Base-by-base conservation (phyloP, 1,140 invertebrate genomes). In the Diorhabda elongata region DNA sequence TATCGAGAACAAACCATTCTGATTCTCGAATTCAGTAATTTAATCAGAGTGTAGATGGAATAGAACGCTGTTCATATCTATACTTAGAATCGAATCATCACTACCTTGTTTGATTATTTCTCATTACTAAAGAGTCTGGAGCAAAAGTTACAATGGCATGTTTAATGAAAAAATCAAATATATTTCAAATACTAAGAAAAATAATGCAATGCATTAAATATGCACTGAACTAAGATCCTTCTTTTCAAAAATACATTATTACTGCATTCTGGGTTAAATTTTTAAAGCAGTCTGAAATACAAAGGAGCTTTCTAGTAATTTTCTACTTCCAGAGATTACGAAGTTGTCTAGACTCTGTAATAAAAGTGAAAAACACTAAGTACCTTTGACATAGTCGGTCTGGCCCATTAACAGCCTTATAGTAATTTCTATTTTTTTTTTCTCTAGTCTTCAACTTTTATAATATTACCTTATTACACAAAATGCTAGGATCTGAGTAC, bases 211-310 rank as follows among this genome's bases (percentile, higher is more conserved):
- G 52, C 6, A 56, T 56, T 1, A n/a, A n/a, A 56, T 56, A 7
- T n/a, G 52, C 52, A 7, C 52, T 56, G 6, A 56, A 56, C 47
- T n/a, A 4, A 52, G 6, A 52, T 52, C 47, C 47, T 8, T 4
- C 9, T 41, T 43, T 3, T 11, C 2, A 43, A 64, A 64, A 64
- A 11, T 64, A 42, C 11, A 64, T 64, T 64, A 64, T 11, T 11
- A 7, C 59, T 41, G 26, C 47, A 52, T 52, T 52, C n/a, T 8
- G 47, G 47, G n/a, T 52, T 52, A 52, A 52, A 52, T 52, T 52
- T 52, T 52, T 52, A 52, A 52, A 52, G 47, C 6, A n/a, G 47
- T 52, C n/a, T 3, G 47, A 52, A n/a, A 52, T 52, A 8, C 6
- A 52, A 52, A 52, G 47, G n/a, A 52, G n/a, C 6, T 52, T n/a